Evolutionary conservation across 2,113 vertebrate species (phyloP).

Genomic region (Ginglymostoma cirratum): DNA sequence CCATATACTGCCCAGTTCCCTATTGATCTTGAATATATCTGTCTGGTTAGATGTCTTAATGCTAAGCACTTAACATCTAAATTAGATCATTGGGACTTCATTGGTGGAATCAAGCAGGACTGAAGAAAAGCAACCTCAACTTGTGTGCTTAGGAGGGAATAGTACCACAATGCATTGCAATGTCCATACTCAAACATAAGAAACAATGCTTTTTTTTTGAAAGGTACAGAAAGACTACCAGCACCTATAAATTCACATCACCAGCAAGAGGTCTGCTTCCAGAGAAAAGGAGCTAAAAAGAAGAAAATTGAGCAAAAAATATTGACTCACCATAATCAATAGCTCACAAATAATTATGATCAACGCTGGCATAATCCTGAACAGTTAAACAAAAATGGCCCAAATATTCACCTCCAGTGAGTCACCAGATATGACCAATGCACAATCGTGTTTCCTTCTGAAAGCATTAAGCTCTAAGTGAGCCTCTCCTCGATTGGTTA

Average conservation of each 20-base stretch:
- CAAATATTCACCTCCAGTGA: constrained; percentile 73
- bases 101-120: not conserved
- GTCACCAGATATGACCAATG: constrained; percentile 91
- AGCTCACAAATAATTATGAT: not conserved
- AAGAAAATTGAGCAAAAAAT: not conserved
- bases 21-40: not conserved
- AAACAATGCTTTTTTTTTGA: not conserved
- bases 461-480: constrained; percentile 93
- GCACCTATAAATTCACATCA: not conserved
- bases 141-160: not conserved
- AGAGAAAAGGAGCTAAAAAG: not conserved
- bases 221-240: not conserved
- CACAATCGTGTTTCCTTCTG: constrained; percentile 91
- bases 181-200: not conserved
- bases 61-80: not conserved
- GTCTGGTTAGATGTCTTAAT: not conserved
- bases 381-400: not conserved
- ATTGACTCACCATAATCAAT: not conserved
- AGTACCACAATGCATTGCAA: not conserved
- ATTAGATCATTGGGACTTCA: not conserved
- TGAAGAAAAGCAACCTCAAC: not conserved
- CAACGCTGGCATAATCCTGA: not conserved
- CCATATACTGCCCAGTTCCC: not conserved
- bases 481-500: constrained; percentile 89
- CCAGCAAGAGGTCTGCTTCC: not conserved